A percentile compares a stretch with the other conserved stretches of the same genome.
These are phyloP conservation scores for Stegostoma tigrinum DNA, from an alignment of 2,113 vertebrate species.

Conservation along the genomic window DNA sequence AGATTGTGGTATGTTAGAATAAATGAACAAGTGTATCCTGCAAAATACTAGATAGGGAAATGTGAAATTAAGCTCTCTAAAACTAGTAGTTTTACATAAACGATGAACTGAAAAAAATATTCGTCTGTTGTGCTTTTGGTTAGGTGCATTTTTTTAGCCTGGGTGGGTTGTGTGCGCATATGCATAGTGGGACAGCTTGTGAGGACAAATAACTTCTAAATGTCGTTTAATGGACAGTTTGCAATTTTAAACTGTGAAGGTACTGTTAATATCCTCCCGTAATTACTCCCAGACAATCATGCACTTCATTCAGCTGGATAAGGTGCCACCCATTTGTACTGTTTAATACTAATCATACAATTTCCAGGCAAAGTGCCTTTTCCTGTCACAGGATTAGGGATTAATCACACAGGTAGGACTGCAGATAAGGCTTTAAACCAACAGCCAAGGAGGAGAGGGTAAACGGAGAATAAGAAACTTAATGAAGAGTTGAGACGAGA, in stretches of 20 bases:
- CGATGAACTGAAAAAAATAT: no score
- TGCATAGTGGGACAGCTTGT: background rate
- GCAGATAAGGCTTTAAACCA: background rate
- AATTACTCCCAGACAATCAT: background rate
- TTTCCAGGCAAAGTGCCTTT: background rate
- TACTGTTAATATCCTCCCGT: background rate
- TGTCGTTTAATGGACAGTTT: background rate
- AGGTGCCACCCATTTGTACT: background rate
- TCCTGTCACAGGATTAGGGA: background rate
- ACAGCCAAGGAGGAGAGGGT: background rate
- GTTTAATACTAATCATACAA: background rate
- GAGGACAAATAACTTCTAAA: background rate
- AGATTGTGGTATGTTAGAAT: background rate
- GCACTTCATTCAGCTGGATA: background rate
- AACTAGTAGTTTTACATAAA: no score
- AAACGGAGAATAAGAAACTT: background rate
- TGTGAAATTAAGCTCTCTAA: background rate
- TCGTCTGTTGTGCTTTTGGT: no score
- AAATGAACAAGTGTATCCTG: background rate
- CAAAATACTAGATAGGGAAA: background rate
- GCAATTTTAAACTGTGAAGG: background rate
- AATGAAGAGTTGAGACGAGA: background rate
- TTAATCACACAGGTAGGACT: background rate
- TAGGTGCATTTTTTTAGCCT: background rate
- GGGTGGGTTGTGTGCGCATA: background rate